Percentiles rank a stretch among this genome's conserved stretches.
phyloP scores from a whole-genome alignment of 2,113 vertebrate species.

The Pyrgilauda ruficollis region DNA sequence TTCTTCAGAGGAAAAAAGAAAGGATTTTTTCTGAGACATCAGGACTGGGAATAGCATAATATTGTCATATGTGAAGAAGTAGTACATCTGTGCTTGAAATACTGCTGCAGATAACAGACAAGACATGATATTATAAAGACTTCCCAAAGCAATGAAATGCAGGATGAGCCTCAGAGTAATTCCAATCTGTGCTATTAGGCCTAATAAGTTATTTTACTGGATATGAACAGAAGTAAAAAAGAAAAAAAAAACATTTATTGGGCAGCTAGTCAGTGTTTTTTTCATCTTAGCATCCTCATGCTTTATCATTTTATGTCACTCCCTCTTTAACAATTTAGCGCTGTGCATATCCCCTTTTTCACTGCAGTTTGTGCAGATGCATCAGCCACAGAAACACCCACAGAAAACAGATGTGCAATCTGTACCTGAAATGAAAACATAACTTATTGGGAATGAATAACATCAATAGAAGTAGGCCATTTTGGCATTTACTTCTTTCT shows the following conservation, averaged over 20 bases:
- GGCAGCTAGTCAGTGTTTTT: neutral
- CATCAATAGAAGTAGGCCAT: neutral
- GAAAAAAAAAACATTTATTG: neutral
- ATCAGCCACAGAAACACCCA: neutral
- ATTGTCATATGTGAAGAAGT: neutral
- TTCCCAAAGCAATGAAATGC: neutral
- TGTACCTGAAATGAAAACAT: conserved; percentile 3
- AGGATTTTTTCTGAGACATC: neutral
- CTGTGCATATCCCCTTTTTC: neutral
- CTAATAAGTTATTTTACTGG: neutral
- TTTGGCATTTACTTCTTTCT: conserved; percentile 26
- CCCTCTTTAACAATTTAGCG: neutral
- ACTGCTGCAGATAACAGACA: neutral
- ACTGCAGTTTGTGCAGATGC: neutral
- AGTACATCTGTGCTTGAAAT: neutral
- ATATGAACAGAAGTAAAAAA: neutral
- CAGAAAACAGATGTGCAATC: neutral
- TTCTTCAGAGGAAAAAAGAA: neutral
- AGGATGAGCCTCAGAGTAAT: neutral
- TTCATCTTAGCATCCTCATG: neutral
- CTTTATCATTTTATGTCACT: neutral
- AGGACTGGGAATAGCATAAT: neutral
- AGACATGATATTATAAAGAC: neutral
- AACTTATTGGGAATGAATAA: neutral
- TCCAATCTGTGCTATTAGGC: neutral